Percentiles rank a stretch among this genome's conserved stretches.
Evolutionary conservation across 2,113 vertebrate species (phyloP).

Genomic region (Tautogolabrus adspersus): DNA sequence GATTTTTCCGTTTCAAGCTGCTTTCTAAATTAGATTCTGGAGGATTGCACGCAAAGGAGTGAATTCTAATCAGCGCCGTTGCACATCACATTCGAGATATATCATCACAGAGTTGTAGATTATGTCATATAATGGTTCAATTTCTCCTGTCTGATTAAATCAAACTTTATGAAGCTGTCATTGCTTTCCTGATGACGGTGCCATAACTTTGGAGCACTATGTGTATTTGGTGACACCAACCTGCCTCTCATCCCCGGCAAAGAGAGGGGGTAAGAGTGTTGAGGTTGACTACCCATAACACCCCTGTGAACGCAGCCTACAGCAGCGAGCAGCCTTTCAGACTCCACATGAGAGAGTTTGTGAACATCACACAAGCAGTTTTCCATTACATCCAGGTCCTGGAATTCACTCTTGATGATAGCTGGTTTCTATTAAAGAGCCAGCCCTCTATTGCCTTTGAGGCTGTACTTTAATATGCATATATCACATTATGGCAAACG

Average conservation of each 20-base stretch:
- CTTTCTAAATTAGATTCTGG: slow-evolving; percentile 67
- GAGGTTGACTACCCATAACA: slow-evolving; percentile 37
- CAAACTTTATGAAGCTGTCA: slow-evolving; percentile 84
- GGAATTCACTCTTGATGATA: slow-evolving; percentile 74
- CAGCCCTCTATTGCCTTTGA: slow-evolving; percentile 59
- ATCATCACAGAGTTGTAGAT: slow-evolving; percentile 76
- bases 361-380: slow-evolving; percentile 52
- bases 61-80: slow-evolving; percentile 75
- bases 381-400: slow-evolving; percentile 76
- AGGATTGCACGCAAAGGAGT: slow-evolving; percentile 55
- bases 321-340: slow-evolving; percentile 40
- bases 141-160: slow-evolving; percentile 82
- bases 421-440: slow-evolving; percentile 73
- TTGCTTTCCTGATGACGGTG: slow-evolving; percentile 71
- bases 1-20: slow-evolving; percentile 43
- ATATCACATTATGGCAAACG: slow-evolving; percentile 72
- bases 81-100: slow-evolving; percentile 69
- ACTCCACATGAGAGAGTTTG: slow-evolving; percentile 44
- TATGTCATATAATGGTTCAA: slow-evolving; percentile 80
- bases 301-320: slow-evolving; percentile 25
- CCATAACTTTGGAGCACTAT: slow-evolving; percentile 74
- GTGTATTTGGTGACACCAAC: slow-evolving; percentile 73
- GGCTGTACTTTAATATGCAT: slow-evolving; percentile 74
- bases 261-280: background rate
- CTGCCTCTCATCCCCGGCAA: background rate